Evolutionary conservation across 2,113 vertebrate species (phyloP), one percentile per base, ranked within the genome.

Genomic region (Hiodon tergisus): DNA sequence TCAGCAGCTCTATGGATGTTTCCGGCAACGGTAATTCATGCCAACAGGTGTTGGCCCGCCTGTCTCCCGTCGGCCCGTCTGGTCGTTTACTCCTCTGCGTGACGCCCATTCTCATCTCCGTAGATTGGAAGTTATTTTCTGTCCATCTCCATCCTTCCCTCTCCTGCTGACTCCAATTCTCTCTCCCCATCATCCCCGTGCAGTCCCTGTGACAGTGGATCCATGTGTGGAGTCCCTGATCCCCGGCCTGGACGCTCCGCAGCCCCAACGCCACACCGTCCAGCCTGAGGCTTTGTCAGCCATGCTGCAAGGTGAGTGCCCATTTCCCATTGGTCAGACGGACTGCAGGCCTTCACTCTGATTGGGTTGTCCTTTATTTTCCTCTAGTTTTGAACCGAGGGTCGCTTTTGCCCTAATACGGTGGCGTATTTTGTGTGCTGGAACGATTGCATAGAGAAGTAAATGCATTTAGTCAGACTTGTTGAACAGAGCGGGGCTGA

Each of bases 1-100:
- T 99, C 73, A 94, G 95, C 76, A 95, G 94, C 82, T 89, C 95
- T 10, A 83, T 94, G 7, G 94, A 96, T 46, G 87, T 89, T 67
- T 82, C 86, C 61, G 84, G 79, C 67, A 89, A 90, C 85, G 89
- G 89, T 91, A 84, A 82, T 54, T 46, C 57, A 13, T 66, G 7
- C 50, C 59, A 11, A 5, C 10, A 3, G 2, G 11, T 66, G 31
- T 3, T 7, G 5, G 52, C 47, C 9, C 4, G 47, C 16, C 10
- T 77, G 53, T 66, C 60, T 48, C 1, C 67, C 53, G 46, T 61
- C 0, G 14, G 51, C 50, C 47, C 57, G 14, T 48, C 16, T 57
- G 48, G n/a, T 55, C 5, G 6, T 54, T 11, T 16, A 52, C 54
- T 47, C 31, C 16, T 7, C 53, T 31, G 31, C 54, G 6, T 50